phyloP scores from a whole-genome alignment of 2,113 vertebrate species.

The Hyaena hyaena region DNA sequence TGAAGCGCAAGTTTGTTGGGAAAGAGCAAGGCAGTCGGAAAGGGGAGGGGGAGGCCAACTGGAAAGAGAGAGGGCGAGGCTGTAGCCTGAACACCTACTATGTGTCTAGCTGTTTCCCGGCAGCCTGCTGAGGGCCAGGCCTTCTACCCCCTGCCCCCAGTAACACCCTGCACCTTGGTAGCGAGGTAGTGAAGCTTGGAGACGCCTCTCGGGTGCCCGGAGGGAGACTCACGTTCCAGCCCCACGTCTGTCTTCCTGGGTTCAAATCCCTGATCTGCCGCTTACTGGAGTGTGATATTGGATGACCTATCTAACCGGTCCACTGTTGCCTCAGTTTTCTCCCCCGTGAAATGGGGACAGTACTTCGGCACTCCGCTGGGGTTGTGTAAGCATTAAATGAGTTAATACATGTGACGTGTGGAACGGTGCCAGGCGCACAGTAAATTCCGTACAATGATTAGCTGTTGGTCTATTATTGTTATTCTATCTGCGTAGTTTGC shows the following conservation, averaged over 20 bases:
- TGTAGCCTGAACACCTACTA: too few relatives aligned
- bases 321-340: background rate
- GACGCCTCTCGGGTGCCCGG: background rate
- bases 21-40: background rate
- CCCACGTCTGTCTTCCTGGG: background rate
- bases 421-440: accelerated
- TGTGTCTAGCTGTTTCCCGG: accelerated
- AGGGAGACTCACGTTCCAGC: background rate
- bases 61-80: background rate
- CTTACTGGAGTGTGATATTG: accelerated
- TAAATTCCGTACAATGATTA: background rate
- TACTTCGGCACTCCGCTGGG: background rate
- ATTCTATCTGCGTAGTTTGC: accelerated
- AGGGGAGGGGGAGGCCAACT: background rate
- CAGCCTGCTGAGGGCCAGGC: background rate
- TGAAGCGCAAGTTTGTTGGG: slow-evolving; percentile 13
- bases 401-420: background rate
- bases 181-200: background rate
- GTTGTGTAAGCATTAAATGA: background rate
- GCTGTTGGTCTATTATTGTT: background rate
- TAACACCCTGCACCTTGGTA: background rate
- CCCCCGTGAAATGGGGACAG: background rate
- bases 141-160: background rate
- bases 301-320: background rate
- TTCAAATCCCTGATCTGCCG: background rate